Percentiles rank a stretch among this genome's conserved stretches.
phyloP scores from a whole-genome alignment of 2,797 vertebrate species.

The Hozukius guyotensis region DNA sequence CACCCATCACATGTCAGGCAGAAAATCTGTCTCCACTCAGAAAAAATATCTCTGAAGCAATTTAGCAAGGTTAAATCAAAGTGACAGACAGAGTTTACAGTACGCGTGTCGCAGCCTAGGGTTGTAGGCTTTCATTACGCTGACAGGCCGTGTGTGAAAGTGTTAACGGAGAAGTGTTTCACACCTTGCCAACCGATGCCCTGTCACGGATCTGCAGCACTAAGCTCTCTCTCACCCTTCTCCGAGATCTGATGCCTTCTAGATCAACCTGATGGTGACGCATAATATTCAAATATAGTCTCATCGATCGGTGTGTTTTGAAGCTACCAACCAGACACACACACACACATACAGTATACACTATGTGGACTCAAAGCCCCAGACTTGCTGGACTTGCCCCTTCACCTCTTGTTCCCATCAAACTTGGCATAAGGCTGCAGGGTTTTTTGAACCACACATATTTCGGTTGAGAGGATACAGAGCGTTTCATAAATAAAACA shows the following conservation, averaged over 20 bases:
- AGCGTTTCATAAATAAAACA: constrained; percentile 44
- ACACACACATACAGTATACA: not conserved
- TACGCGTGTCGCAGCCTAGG: constrained; percentile 13
- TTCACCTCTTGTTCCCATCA: constrained; percentile 58
- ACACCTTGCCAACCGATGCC: constrained; percentile 53
- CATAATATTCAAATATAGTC: constrained; percentile 36
- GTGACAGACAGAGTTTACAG: constrained; percentile 51
- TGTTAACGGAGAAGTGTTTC: constrained; percentile 68
- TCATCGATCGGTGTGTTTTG: constrained; percentile 36
- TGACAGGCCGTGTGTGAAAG: constrained; percentile 63
- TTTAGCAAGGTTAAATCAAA: constrained; percentile 71
- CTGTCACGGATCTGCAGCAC: constrained; percentile 37
- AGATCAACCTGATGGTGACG: constrained; percentile 27
- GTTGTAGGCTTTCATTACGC: constrained; percentile 49
- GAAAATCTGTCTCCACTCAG: constrained; percentile 47
- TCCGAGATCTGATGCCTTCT: constrained; percentile 8
- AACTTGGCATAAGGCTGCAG: constrained; percentile 39
- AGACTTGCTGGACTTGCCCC: constrained; percentile 33
- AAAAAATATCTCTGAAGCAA: constrained; percentile 51
- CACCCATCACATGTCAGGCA: constrained; percentile 49
- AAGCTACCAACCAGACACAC: constrained; percentile 10
- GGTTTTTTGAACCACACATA: constrained; percentile 20
- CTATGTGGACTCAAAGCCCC: constrained; percentile 2
- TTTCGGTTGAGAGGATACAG: constrained; percentile 19
- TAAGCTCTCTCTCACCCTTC: constrained; percentile 19